These are phyloP conservation scores for Cassiopea xamachana DNA, from an alignment of 30 jellyfish, hydroid and myxozoan species.

Conservation along the genomic window DNA sequence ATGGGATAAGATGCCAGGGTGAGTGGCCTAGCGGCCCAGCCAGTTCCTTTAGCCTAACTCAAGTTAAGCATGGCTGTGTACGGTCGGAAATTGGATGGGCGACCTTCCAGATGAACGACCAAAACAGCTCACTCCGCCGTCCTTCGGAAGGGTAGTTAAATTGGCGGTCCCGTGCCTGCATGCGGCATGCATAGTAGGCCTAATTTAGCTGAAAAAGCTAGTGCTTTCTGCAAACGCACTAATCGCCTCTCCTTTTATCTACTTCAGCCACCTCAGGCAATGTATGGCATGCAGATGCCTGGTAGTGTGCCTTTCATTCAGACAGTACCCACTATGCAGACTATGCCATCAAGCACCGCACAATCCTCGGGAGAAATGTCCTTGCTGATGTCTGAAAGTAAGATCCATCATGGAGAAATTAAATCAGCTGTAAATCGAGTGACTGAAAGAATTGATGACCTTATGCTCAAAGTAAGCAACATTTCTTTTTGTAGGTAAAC, in stretches of 20 bases:
- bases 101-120: no score
- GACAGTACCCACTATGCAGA: constrained; percentile 56
- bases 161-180: no score
- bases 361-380: constrained; percentile 67
- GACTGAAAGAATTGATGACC: constrained; percentile 77
- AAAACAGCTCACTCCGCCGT: no score
- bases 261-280: constrained; percentile 31
- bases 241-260: not conserved
- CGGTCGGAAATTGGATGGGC: no score
- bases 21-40: no score
- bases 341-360: constrained; percentile 48
- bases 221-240: no score
- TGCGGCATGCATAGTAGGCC: no score
- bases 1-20: no score
- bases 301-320: constrained; percentile 49
- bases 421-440: constrained; percentile 72
- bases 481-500: not conserved
- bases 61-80: no score
- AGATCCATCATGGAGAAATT: constrained; percentile 76
- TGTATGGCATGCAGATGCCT: constrained; percentile 46
- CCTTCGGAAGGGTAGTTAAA: no score
- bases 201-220: no score
- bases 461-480: constrained; percentile 45
- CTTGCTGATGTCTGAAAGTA: constrained; percentile 77
- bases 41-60: no score